Conservation (phyloP, 2,113 vertebrate species). For the Micronisus gabar region DNA sequence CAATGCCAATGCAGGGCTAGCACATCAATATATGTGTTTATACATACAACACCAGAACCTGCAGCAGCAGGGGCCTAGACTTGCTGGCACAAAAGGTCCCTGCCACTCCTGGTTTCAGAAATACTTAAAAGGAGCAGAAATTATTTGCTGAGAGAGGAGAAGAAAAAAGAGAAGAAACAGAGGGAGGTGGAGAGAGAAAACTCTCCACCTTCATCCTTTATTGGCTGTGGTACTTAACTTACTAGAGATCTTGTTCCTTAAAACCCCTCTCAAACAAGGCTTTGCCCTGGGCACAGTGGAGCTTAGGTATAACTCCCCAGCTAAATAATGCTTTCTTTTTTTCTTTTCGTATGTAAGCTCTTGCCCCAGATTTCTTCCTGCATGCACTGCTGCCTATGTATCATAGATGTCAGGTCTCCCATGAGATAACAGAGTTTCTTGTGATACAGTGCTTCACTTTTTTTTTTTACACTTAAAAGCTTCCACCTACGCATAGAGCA, state of each 20-base stretch:
- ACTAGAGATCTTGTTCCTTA: not conserved
- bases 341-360: not conserved
- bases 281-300: not conserved
- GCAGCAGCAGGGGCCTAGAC: not conserved
- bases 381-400: not conserved
- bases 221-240: not conserved
- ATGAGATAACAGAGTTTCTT: not conserved
- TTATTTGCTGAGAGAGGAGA: not conserved
- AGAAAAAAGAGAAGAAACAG: not conserved
- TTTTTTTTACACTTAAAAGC: not conserved
- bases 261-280: not conserved
- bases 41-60: accelerated
- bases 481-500: not conserved
- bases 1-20: not conserved
- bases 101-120: not conserved
- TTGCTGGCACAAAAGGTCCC: not conserved
- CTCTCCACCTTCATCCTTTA: not conserved
- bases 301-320: not conserved
- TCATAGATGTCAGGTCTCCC: not conserved
- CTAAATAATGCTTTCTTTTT: not conserved
- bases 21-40: accelerated
- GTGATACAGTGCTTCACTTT: not conserved
- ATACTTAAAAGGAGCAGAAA: not conserved
- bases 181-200: not conserved
- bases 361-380: not conserved